These are phyloP conservation scores for Nomada ferruginata DNA, from an alignment of 2,888 invertebrate genomes.

Conservation along the genomic window DNA sequence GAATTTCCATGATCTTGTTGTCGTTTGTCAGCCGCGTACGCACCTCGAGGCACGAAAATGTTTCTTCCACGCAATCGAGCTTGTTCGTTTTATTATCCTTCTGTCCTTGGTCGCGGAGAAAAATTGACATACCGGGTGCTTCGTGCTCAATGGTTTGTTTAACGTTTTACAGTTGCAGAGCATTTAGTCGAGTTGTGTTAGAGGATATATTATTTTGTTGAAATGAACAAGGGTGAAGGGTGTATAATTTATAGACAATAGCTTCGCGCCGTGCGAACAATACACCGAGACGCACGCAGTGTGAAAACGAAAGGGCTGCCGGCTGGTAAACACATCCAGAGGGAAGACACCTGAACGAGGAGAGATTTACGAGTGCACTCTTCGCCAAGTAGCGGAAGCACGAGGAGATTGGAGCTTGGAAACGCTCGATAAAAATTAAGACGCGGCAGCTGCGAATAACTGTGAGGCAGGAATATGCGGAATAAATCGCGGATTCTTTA, in stretches of 20 bases:
- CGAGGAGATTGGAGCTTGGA: conserved; percentile 46
- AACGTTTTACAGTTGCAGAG: background rate
- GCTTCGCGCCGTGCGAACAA: conserved; percentile 64
- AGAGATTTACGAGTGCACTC: conserved; percentile 68
- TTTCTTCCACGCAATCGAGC: background rate
- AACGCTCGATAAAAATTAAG: conserved; percentile 41
- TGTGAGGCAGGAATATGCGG: background rate
- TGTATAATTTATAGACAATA: conserved; percentile 57
- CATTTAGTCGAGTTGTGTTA: conserved; percentile 24
- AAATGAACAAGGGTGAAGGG: conserved; percentile 23
- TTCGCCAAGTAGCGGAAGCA: conserved; percentile 42
- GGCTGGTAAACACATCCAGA: conserved; percentile 64
- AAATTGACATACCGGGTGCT: background rate
- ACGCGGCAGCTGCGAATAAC: background rate
- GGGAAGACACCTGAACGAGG: conserved; percentile 60
- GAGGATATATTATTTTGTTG: background rate
- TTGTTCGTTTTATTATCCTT: background rate
- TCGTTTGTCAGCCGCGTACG: conserved; percentile 61
- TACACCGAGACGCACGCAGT: conserved; percentile 54
- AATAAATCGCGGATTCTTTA: too few species aligned
- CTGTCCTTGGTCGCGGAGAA: background rate
- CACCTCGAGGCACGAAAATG: conserved; percentile 4
- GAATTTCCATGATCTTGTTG: conserved; percentile 56
- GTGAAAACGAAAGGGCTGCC: conserved; percentile 31
- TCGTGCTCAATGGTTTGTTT: background rate